These are phyloP conservation scores for Drosophila seguyi DNA, from an alignment of 1,140 invertebrate genomes.

Conservation along the genomic window DNA sequence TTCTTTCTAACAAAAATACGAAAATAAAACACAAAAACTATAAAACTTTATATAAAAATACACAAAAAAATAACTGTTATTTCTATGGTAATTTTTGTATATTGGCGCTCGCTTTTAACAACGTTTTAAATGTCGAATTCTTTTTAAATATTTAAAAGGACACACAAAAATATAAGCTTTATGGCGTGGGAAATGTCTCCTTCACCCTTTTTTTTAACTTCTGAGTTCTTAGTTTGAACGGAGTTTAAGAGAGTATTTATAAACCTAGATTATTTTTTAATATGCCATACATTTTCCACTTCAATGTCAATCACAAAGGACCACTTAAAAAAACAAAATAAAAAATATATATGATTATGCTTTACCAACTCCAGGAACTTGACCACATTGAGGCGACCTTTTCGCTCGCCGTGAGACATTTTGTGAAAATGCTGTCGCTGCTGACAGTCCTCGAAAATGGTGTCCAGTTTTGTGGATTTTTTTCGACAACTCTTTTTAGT, in stretches of 20 bases:
- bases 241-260: background rate
- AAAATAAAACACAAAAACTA: too few species aligned
- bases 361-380: conserved; percentile 84
- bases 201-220: too few species aligned
- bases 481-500: background rate
- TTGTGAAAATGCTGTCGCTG: conserved; percentile 47
- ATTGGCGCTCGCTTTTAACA: too few species aligned
- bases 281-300: background rate
- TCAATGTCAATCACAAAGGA: background rate
- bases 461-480: conserved; percentile 20
- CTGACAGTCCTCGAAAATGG: conserved; percentile 47
- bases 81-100: too few species aligned
- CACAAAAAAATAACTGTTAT: too few species aligned
- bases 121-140: too few species aligned
- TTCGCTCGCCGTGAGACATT: conserved; percentile 82
- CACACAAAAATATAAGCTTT: too few species aligned
- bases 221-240: background rate
- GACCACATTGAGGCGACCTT: conserved; percentile 75
- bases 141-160: too few species aligned
- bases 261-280: background rate
- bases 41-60: too few species aligned
- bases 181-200: too few species aligned
- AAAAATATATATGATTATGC: background rate
- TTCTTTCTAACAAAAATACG: too few species aligned
- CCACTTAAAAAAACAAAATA: conserved; percentile 11